phyloP scores from a whole-genome alignment of 1,140 invertebrate species.

The Trichogramma pretiosum region DNA sequence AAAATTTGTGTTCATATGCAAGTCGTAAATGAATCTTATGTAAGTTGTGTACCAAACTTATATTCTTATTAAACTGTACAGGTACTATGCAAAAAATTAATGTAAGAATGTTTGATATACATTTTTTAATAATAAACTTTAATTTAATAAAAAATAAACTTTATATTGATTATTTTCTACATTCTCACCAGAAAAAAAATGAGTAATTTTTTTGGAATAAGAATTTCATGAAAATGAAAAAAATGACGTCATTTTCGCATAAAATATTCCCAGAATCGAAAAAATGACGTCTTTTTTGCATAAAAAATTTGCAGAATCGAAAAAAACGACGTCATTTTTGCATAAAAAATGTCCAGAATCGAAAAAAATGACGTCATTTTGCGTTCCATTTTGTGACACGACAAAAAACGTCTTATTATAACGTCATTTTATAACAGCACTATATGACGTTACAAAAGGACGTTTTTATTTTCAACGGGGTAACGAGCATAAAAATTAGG shows the following conservation, averaged over 20 bases:
- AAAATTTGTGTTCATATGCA: constrained; percentile 4
- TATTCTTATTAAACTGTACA: background rate
- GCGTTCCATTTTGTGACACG: background rate
- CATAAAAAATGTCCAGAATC: background rate
- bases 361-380: background rate
- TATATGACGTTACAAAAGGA: too few species aligned
- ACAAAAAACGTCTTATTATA: background rate
- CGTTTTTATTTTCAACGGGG: constrained; percentile 1
- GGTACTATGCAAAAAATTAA: background rate
- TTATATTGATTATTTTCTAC: too few species aligned
- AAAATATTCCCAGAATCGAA: background rate
- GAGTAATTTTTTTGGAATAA: background rate
- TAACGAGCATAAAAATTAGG: too few species aligned
- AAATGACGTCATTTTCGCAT: background rate
- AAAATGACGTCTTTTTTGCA: background rate
- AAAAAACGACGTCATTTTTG: background rate
- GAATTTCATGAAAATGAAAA: background rate
- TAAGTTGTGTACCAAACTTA: background rate
- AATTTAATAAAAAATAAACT: background rate
- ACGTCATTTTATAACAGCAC: background rate
- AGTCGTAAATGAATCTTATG: background rate
- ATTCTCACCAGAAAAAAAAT: too few species aligned
- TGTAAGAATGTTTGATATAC: background rate
- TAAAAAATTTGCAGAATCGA: background rate
- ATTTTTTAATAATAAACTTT: background rate